Conservation (phyloP, 2,113 vertebrate species). For the Gymnorhina tibicen region DNA sequence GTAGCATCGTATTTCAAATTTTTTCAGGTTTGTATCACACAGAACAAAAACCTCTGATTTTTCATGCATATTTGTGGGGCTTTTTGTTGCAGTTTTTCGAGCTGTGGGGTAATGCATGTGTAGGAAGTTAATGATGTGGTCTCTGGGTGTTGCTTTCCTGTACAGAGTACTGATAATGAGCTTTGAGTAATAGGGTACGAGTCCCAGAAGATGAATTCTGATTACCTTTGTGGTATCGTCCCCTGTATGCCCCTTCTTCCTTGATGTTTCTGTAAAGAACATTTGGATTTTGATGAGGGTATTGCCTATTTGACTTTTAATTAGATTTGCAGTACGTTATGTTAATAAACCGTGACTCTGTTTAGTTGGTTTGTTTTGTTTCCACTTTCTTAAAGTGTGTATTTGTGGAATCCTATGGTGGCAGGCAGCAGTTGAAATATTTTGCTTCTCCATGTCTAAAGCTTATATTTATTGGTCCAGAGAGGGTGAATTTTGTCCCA, state of each 20-base stretch:
- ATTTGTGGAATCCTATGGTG: background rate
- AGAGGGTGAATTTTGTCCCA: slow-evolving; percentile 11
- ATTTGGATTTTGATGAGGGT: slow-evolving; percentile 76
- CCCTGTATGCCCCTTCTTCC: slow-evolving; percentile 66
- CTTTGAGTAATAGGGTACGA: slow-evolving; percentile 78
- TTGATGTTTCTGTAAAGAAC: slow-evolving; percentile 78
- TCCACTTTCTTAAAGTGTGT: background rate
- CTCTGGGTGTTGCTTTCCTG: slow-evolving; percentile 83
- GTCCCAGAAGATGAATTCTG: slow-evolving; percentile 86
- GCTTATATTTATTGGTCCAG: background rate
- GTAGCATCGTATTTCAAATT: background rate
- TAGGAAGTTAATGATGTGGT: slow-evolving; percentile 82
- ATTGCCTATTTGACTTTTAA: slow-evolving; percentile 76
- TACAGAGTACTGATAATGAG: slow-evolving; percentile 87
- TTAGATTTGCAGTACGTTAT: slow-evolving; percentile 71
- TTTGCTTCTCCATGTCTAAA: background rate
- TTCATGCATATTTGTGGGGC: background rate
- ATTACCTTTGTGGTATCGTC: slow-evolving; percentile 72
- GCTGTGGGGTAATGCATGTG: slow-evolving; percentile 76
- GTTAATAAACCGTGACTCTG: slow-evolving; percentile 59
- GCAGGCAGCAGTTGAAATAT: background rate
- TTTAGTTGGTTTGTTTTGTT: background rate
- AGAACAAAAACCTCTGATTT: background rate
- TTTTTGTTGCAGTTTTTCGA: slow-evolving; percentile 67
- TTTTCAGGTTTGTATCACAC: background rate